Base-by-base conservation (phyloP, 2,797 vertebrate species). In the Rhabdomys pumilio region DNA sequence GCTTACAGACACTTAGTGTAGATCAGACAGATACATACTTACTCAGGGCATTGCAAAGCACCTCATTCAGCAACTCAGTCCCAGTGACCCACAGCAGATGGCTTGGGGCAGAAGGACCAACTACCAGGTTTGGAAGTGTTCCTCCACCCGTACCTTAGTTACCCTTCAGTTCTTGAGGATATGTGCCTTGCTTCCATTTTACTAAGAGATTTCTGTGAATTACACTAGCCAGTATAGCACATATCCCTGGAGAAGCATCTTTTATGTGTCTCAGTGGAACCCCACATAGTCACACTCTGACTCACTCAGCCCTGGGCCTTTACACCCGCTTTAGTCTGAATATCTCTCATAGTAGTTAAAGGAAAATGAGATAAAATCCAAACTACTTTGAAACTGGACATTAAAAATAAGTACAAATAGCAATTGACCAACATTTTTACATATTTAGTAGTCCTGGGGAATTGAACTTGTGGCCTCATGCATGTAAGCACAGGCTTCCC, bases 321-420 rank as follows among this genome's bases (percentile, higher is more conserved):
- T 53, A 34, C n/a, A 2, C 44, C 72, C 61, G 86, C 63, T 17
- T 3, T 3, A 65, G n/a, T 73, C 72, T 65, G 67, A 76, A 19
- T 20, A 59, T 47, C 67, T 59, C 44, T 55, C 61, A 76, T 57
- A 20, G 34, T 53, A n/a, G 65, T 77, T 53, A 92, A 73, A 55
- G 77, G 26, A 80, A 34, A 90, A 77, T 31, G 24, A 93, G 50
- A 69, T 67, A 92, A 92, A 90, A 87, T 86, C 6, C 47, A 72
- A 96, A 93, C 81, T 44, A 88, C 47, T 81, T 81, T 34, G 89
- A 93, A 59, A 89, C 13, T 77, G 50, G 44, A 19, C 63, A 65
- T 69, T 69, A 84, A 72, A 72, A 84, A 53, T 77, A 63, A 61
- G 61, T 55, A 44, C 55, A 41, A 29, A 41, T 53, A 90, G 47